Percentiles rank a stretch among this genome's conserved stretches.
Evolutionary conservation across 2,888 invertebrate genomes (phyloP).

Genomic region (Meliscaeva auricollis): DNA sequence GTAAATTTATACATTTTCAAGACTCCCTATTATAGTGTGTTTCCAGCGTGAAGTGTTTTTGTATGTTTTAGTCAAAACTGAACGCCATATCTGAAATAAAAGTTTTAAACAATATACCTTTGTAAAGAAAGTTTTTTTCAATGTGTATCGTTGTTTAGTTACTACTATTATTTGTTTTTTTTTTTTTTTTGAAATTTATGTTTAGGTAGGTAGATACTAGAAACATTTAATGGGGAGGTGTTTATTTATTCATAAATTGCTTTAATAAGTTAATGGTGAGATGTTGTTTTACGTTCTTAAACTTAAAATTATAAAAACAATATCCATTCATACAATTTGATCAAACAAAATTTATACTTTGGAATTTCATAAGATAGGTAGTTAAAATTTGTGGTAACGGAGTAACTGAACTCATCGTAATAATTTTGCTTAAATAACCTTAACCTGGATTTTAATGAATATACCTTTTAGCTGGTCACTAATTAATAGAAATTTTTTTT

Average conservation of each 20-base stretch:
- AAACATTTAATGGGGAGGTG: background rate
- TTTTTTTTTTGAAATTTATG: background rate
- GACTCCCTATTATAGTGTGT: constrained; percentile 64
- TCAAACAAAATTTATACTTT: too few species aligned
- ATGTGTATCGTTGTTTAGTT: constrained; percentile 23
- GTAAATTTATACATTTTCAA: constrained; percentile 64
- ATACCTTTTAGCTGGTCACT: too few species aligned
- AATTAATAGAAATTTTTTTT: too few species aligned
- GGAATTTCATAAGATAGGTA: too few species aligned
- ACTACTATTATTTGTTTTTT: background rate
- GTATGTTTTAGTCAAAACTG: constrained; percentile 83
- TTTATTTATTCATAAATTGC: background rate
- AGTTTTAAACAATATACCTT: constrained; percentile 65
- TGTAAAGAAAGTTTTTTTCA: constrained; percentile 53
- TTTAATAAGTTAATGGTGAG: too few species aligned
- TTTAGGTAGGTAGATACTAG: background rate
- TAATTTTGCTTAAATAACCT: too few species aligned
- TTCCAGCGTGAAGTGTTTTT: constrained; percentile 64
- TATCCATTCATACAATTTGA: too few species aligned
- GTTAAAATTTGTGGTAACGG: too few species aligned
- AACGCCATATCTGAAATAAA: constrained; percentile 84
- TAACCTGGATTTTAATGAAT: too few species aligned
- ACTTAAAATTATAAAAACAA: too few species aligned
- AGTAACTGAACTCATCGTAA: too few species aligned
- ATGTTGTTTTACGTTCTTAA: too few species aligned